Base-by-base conservation (phyloP, 1,140 invertebrate genomes). In the Aphelenchoides fujianensis region DNA sequence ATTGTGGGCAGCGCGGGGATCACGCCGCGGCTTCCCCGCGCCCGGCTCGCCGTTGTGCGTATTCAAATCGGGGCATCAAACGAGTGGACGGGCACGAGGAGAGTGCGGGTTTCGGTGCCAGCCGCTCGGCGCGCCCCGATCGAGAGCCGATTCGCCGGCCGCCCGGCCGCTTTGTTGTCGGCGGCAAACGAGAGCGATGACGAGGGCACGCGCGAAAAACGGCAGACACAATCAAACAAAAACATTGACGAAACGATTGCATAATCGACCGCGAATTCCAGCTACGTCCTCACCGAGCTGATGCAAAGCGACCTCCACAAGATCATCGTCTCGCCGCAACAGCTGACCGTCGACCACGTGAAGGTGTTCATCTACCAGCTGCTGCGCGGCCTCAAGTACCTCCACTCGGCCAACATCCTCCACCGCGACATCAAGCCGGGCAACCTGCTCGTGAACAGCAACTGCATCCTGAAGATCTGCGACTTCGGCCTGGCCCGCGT, bases 361-460 rank as follows among this genome's bases (percentile, higher is more conserved):
- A 98, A 99, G 90, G 94, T 99, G 86, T 99, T 99, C 90, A 92
- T 98, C 74, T 99, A 99, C 88, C 96, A 99, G 89, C 98, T 98
- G 86, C 90, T 98, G 79, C 90, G 96, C 89, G 96, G 93, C 82
- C 88, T 98, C 75, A 97, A 98, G 87, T 98, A 98, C 89, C 89
- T 98, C 73, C 95, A 98, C 88, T 97, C 95, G 62, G 94, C 95
- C 28, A 89, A 92, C 82, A 97, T 98, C 84, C 89, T 98, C 55
- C 96, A 98, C 88, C 89, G 96, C 84, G 96, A 98, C 86, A 97
- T 98, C 81, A 98, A 98, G 54, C 76, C 76, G 34, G 76, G 76
- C 35, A 78, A 81, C 63, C 34, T 79, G 27, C 53, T 81, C 7
- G 75, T 79, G 12, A 74, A 78, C 61, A 74, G 73, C 63, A 74